Evolutionary conservation across 92 coral and sea anemone genomes (phyloP).

Genomic region (Ricordea florida): DNA sequence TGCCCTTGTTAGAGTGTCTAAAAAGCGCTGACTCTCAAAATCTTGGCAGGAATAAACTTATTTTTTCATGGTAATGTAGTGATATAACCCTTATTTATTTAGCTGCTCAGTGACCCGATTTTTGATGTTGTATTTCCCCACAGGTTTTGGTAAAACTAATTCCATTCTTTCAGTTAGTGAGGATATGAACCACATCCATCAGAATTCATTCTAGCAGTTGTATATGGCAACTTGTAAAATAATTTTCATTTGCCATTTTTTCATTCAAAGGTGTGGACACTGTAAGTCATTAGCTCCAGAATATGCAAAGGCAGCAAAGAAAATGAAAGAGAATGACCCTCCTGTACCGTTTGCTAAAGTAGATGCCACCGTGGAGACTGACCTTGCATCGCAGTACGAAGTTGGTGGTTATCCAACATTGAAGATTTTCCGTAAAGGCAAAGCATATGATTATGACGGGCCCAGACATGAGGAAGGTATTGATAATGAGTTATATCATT

Average conservation of each 20-base stretch:
- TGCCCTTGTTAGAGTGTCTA: no score
- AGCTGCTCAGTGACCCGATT: no score
- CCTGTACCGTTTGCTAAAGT: slow-evolving; percentile 93
- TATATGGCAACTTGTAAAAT: neutral
- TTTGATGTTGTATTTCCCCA: no score
- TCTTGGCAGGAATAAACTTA: no score
- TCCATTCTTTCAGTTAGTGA: no score
- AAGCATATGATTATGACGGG: slow-evolving; percentile 84
- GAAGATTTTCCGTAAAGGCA: slow-evolving; percentile 93
- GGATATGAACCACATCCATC: no score
- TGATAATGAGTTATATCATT: neutral
- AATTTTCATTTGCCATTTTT: neutral
- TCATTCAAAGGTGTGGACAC: slow-evolving; percentile 91
- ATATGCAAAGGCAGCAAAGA: slow-evolving; percentile 94
- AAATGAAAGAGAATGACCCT: slow-evolving; percentile 77
- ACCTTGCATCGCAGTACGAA: slow-evolving; percentile 82
- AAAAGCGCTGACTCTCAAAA: no score
- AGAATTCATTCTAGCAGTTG: no score
- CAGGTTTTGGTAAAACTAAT: no score
- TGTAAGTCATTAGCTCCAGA: slow-evolving; percentile 91
- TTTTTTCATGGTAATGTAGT: no score
- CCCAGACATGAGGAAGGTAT: slow-evolving; percentile 87
- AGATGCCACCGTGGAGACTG: slow-evolving; percentile 86
- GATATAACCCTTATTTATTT: no score
- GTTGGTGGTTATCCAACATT: slow-evolving; percentile 96